These are phyloP conservation scores for Phocoena phocoena DNA, from an alignment of 2,113 vertebrate species.

Conservation along the genomic window DNA sequence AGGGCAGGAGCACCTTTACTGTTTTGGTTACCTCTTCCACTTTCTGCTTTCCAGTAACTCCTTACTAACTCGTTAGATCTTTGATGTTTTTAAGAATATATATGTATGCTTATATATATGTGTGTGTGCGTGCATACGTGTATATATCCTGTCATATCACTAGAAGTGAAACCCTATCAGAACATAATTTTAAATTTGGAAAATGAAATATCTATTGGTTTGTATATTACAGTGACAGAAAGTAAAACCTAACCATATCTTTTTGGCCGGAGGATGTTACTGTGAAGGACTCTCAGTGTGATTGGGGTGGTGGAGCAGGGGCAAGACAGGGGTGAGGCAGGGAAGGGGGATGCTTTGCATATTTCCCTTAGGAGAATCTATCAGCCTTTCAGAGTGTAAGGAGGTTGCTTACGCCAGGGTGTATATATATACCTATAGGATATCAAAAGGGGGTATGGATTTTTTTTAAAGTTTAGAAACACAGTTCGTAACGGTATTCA, in stretches of 20 bases:
- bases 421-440: not conserved
- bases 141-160: not conserved
- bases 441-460: not conserved
- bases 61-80: not conserved
- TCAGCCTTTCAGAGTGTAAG: not conserved
- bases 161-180: not conserved
- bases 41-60: not conserved
- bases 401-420: not conserved
- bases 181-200: not conserved
- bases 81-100: not conserved
- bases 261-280: not conserved
- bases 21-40: not conserved
- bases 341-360: not conserved
- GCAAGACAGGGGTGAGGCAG: no score
- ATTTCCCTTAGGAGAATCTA: not conserved
- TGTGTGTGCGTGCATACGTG: not conserved
- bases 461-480: not conserved
- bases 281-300: not conserved
- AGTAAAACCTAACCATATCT: not conserved
- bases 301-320: no score
- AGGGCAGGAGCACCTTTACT: not conserved
- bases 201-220: not conserved
- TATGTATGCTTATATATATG: not conserved
- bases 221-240: not conserved
- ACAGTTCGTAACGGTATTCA: not conserved